A percentile compares a stretch with the other conserved stretches of the same genome.
phyloP scores from a whole-genome alignment of 2,113 vertebrate genomes.

The Notarius quadriscutis region DNA sequence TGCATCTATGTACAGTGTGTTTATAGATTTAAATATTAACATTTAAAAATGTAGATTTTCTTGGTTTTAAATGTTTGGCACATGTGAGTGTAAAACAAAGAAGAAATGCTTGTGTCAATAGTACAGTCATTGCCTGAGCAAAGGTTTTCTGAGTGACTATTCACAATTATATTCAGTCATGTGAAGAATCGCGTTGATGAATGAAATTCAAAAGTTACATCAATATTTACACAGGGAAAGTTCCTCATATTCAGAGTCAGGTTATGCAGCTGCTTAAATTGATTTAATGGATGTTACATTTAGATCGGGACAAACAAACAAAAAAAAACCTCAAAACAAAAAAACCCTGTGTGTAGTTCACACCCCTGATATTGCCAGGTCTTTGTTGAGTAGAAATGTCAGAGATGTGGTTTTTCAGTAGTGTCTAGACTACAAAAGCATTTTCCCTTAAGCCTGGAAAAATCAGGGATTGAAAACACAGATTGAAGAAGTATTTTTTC shows the following conservation, averaged over 20 bases:
- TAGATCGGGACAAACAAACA: background rate
- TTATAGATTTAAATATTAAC: conserved; percentile 2
- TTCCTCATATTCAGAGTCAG: background rate
- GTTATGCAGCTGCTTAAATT: background rate
- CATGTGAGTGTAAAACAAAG: background rate
- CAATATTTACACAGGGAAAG: background rate
- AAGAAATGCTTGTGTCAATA: background rate
- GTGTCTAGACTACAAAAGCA: background rate
- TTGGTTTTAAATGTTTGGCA: background rate
- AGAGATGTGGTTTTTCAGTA: background rate
- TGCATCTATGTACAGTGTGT: background rate
- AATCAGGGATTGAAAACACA: background rate
- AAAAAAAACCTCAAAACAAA: background rate
- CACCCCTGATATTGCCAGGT: background rate
- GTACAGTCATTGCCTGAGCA: background rate
- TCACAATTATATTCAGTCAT: background rate
- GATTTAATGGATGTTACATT: background rate
- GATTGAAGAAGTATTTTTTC: background rate
- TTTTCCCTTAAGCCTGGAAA: background rate
- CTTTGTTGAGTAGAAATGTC: background rate
- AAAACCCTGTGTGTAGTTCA: background rate
- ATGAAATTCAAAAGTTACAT: background rate
- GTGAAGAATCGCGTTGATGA: too few species aligned
- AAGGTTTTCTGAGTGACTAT: background rate
- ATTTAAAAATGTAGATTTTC: conserved; percentile 25